Percentiles rank a stretch among this genome's conserved stretches.
Evolutionary conservation across 2,113 vertebrate genomes (phyloP).

Genomic region (Entelurus aequoreus): DNA sequence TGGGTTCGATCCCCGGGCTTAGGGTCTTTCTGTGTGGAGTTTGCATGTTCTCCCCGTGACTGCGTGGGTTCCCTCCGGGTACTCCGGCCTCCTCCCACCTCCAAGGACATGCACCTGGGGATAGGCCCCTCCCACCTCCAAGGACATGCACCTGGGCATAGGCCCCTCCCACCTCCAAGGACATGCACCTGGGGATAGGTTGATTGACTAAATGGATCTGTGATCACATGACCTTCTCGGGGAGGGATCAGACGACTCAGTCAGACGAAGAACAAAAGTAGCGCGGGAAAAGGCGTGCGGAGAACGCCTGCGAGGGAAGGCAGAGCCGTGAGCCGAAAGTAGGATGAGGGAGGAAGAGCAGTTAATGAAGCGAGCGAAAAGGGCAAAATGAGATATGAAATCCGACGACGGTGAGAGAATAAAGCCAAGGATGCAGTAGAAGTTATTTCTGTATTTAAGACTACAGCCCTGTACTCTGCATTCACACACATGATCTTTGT

Average conservation of each 20-base stretch:
- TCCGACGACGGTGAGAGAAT: conserved; percentile 15
- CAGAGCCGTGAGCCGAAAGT: neutral
- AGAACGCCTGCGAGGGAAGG: neutral
- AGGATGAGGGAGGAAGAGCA: conserved; percentile 30
- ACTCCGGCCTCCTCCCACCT: no score
- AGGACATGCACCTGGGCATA: no score
- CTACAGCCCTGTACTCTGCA: no score
- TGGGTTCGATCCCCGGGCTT: no score
- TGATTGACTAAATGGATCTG: conserved; percentile 16
- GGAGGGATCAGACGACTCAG: conserved; percentile 41
- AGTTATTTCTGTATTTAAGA: conserved; percentile 11
- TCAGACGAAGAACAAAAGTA: conserved; percentile 21
- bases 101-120: no score
- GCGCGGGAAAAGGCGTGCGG: neutral
- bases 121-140: no score
- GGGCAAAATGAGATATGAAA: conserved; percentile 15
- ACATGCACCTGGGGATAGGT: no score
- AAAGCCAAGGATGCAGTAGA: conserved; percentile 10
- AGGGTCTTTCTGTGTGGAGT: no score
- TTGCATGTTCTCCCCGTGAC: no score
- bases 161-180: no score
- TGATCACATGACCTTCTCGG: conserved; percentile 39
- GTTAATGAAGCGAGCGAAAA: conserved; percentile 43
- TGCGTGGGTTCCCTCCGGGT: no score
- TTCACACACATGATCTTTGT: no score